Conservation (phyloP, 2,888 invertebrate genomes). For the Apomyelois bistriatella region DNA sequence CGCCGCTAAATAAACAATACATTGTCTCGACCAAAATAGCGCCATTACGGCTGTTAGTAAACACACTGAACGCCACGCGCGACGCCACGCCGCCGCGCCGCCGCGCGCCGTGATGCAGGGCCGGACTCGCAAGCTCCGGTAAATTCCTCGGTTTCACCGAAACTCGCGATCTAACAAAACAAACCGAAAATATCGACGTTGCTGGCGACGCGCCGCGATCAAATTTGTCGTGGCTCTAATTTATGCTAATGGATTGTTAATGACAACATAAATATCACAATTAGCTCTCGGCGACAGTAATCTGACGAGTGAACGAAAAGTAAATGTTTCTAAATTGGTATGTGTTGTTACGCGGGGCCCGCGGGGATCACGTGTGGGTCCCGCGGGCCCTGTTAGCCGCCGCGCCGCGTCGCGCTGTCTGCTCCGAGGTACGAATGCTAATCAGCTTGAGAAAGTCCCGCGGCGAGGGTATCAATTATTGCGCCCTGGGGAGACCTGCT, state of each 20-base stretch:
- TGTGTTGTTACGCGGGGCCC: constrained; percentile 2
- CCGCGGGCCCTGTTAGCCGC: constrained; percentile 16
- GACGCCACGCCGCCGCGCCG: too few species aligned
- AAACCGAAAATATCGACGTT: constrained; percentile 33
- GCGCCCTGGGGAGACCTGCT: not conserved
- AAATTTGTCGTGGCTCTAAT: constrained; percentile 63
- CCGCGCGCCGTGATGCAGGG: constrained; percentile 22
- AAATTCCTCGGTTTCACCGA: constrained; percentile 48
- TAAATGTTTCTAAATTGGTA: not conserved
- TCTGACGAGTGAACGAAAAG: not conserved
- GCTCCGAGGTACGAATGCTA: constrained; percentile 27
- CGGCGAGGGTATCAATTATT: not conserved
- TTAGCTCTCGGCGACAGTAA: constrained; percentile 26
- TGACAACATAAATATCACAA: constrained; percentile 50
- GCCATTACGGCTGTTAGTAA: constrained; percentile 67
- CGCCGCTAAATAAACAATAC: constrained; percentile 41
- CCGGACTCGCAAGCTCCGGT: constrained; percentile 13
- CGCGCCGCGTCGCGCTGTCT: constrained; percentile 7
- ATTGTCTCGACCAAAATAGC: constrained; percentile 45
- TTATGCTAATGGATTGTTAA: constrained; percentile 69
- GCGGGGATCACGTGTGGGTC: constrained; percentile 30
- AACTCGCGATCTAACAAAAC: constrained; percentile 44
- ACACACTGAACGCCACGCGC: constrained; percentile 29
- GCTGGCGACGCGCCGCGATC: constrained; percentile 29
- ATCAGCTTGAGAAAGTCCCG: constrained; percentile 21